phyloP scores from a whole-genome alignment of 2,888 invertebrate genomes.

The Phorcus lineatus region DNA sequence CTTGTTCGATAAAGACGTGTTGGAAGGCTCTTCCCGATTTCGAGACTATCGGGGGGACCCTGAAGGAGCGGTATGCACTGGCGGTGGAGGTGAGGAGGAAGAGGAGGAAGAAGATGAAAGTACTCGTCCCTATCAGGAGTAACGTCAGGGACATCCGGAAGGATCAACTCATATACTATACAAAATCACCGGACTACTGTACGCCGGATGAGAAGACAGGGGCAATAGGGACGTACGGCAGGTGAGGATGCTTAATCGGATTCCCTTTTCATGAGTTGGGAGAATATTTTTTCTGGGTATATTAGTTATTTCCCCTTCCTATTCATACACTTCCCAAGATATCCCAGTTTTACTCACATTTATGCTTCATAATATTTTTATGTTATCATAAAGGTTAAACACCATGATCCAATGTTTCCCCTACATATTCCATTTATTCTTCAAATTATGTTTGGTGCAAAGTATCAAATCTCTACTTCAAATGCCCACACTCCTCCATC shows the following conservation, averaged over 20 bases:
- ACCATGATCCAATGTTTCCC: too few relatives aligned
- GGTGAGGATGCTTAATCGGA: slow-evolving; percentile 77
- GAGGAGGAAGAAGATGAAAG: slow-evolving; percentile 52
- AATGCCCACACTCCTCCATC: too few relatives aligned
- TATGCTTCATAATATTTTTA: too few relatives aligned
- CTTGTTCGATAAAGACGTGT: slow-evolving; percentile 88
- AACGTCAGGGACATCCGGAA: slow-evolving; percentile 74
- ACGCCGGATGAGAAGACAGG: slow-evolving; percentile 84
- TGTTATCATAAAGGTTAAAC: too few relatives aligned
- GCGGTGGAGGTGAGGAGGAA: slow-evolving; percentile 67
- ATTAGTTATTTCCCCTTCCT: too few relatives aligned
- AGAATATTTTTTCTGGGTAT: too few relatives aligned
- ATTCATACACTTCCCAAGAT: too few relatives aligned
- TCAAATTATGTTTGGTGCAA: too few relatives aligned
- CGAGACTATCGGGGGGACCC: slow-evolving; percentile 77
- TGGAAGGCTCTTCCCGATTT: slow-evolving; percentile 84
- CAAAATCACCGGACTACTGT: slow-evolving; percentile 90
- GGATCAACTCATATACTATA: slow-evolving; percentile 84
- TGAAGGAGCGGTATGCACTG: slow-evolving; percentile 80
- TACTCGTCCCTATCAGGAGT: slow-evolving; percentile 74
- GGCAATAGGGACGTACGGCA: slow-evolving; percentile 85
- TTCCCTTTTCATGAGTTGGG: too few relatives aligned
- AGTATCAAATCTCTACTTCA: too few relatives aligned
- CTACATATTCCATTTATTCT: too few relatives aligned
- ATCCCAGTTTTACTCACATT: too few relatives aligned